These are phyloP conservation scores for Emydoidea blandingii DNA, from an alignment of 2,797 vertebrate species.

Conservation along the genomic window DNA sequence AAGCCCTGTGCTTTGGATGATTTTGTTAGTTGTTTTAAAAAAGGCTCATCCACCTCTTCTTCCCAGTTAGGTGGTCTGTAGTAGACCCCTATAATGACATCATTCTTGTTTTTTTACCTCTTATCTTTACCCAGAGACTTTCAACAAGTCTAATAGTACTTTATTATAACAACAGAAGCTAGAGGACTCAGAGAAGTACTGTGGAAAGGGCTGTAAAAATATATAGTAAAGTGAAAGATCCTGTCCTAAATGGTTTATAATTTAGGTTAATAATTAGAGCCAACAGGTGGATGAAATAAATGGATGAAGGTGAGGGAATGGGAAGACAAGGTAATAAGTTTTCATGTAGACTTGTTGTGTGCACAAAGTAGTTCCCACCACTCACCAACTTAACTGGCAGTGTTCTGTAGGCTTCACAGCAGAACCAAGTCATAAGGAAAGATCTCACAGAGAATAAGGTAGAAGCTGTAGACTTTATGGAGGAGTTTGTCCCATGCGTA, in stretches of 20 bases:
- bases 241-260: not conserved
- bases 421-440: not conserved
- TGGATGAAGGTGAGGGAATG: not conserved
- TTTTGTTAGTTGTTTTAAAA: too few relatives aligned
- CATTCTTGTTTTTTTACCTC: too few relatives aligned
- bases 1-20: too few relatives aligned
- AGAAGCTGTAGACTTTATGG: not conserved
- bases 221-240: rapidly evolving
- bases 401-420: not conserved
- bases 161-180: too few relatives aligned
- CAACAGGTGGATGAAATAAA: not conserved
- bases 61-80: too few relatives aligned
- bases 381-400: not conserved
- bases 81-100: too few relatives aligned
- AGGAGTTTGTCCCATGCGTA: not conserved
- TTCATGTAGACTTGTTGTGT: not conserved
- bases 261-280: not conserved
- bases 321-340: not conserved
- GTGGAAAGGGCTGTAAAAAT: not conserved
- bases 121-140: too few relatives aligned
- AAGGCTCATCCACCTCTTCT: too few relatives aligned
- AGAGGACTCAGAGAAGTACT: not conserved
- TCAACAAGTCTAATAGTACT: too few relatives aligned
- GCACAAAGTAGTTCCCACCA: not conserved
- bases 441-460: rapidly evolving